Percentiles rank a stretch among this genome's conserved stretches.
Evolutionary conservation across 2,888 invertebrate species (phyloP).

Genomic region (Drosophila prolongata): DNA sequence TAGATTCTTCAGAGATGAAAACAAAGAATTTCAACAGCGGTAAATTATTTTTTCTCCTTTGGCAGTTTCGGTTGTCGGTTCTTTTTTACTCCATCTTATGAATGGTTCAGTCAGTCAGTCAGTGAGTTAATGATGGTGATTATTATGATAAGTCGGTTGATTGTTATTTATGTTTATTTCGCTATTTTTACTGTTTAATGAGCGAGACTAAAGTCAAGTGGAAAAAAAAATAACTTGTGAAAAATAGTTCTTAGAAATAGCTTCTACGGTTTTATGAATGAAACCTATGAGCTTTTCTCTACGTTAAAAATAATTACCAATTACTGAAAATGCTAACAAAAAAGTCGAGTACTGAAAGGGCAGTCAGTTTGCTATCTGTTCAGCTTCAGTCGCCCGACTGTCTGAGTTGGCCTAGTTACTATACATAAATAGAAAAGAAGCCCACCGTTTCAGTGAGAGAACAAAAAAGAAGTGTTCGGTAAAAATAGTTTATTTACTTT

Average conservation of each 20-base stretch:
- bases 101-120: conserved; percentile 56
- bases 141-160: conserved; percentile 57
- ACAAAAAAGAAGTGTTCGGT: conserved; percentile 46
- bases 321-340: conserved; percentile 14
- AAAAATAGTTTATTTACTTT: conserved; percentile 67
- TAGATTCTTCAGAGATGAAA: conserved; percentile 37
- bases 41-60: conserved; percentile 17
- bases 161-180: conserved; percentile 54
- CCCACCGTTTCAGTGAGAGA: conserved; percentile 10
- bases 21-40: conserved; percentile 27
- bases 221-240: neutral
- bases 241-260: conserved; percentile 7
- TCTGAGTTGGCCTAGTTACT: conserved; percentile 63
- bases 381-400: conserved; percentile 40
- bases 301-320: conserved; percentile 40
- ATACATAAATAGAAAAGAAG: conserved; percentile 39
- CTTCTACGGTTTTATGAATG: conserved; percentile 13
- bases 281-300: conserved; percentile 6
- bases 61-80: conserved; percentile 10
- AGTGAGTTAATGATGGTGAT: conserved; percentile 75
- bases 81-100: conserved; percentile 14
- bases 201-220: conserved; percentile 20
- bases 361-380: conserved; percentile 12
- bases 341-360: conserved; percentile 16
- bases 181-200: conserved; percentile 48